Base-by-base conservation (phyloP, 1,140 invertebrate genomes). In the Chionoecetes opilio region DNA sequence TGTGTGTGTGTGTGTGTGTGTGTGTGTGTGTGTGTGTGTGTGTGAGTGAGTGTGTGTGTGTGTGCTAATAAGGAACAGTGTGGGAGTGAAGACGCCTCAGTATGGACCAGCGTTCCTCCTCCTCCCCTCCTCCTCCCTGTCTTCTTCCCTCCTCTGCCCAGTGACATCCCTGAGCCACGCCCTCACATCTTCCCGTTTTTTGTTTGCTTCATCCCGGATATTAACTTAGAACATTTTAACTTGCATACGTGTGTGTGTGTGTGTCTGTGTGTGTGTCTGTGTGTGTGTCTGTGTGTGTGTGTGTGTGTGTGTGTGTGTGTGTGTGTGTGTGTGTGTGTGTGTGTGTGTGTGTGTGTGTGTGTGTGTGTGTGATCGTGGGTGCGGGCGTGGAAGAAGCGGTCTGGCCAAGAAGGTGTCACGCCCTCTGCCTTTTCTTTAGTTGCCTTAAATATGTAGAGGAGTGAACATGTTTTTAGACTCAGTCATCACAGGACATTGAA, bases 251-350 rank as follows among this genome's bases (percentile, higher is more conserved):
- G 63, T 75, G 63, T 75, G 63, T 75, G 63, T 88, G 37, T 87
- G 86, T 37, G 34, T 88, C 34, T 88, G 86, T 88, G 29, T 88
- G 32, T 88, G 86, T 88, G 29, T 88, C 34, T 88, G 34, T 88
- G 35, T 88, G 34, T 88, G 86, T 88, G 34, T 88, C 34, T 88
- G 29, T 88, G 34, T 88, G 86, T 88, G 86, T 88, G 34, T 88
- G 86, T 88, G 32, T 88, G 53, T 75, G 53, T 75, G 53, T 75
- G 53, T 75, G 53, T 75, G 53, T 75, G 6, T 11, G 32, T 88
- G 1, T 88, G 86, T 88, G 86, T 88, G 34, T 88, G 86, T 88
- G 29, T 88, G 34, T 88, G 86, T 88, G 86, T 88, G 34, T 88
- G 86, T 88, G 32, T 88, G 53, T 75, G 53, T 75, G 53, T 75